Evolutionary conservation across 2,888 invertebrate genomes (phyloP).

Genomic region (Escarpia spicata): DNA sequence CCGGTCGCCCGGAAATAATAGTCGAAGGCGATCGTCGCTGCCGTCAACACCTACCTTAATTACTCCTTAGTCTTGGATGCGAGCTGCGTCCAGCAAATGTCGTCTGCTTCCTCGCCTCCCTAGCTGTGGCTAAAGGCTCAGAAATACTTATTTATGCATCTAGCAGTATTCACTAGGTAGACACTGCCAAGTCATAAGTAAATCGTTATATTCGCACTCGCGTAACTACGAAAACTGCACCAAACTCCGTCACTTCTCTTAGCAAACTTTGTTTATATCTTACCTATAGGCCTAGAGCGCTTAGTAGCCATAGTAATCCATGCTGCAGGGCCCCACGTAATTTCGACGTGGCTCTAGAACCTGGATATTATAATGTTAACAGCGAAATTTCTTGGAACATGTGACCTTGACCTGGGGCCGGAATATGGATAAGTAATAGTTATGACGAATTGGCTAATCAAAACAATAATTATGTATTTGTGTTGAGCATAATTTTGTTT

Average conservation of each 20-base stretch:
- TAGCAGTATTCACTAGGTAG: background rate
- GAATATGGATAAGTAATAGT: background rate
- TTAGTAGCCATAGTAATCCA: background rate
- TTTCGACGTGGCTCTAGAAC: background rate
- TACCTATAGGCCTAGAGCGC: background rate
- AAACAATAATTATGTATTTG: too few species aligned
- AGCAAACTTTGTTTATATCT: background rate
- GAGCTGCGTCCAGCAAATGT: background rate
- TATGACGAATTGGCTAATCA: background rate
- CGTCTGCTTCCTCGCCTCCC: background rate
- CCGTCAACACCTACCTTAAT: background rate
- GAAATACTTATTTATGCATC: background rate
- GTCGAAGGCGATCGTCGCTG: background rate
- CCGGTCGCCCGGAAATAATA: background rate
- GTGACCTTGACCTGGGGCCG: background rate
- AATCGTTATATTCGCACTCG: background rate
- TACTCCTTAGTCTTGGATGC: background rate
- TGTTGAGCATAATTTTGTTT: too few species aligned
- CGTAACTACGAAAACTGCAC: background rate
- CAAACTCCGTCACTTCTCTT: background rate
- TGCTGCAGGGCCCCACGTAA: background rate
- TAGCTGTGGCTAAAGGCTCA: background rate
- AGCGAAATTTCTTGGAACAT: background rate
- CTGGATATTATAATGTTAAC: background rate
- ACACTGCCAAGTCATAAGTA: background rate